phyloP scores from a whole-genome alignment of 2,888 invertebrate genomes.

The Sympetrum striolatum region DNA sequence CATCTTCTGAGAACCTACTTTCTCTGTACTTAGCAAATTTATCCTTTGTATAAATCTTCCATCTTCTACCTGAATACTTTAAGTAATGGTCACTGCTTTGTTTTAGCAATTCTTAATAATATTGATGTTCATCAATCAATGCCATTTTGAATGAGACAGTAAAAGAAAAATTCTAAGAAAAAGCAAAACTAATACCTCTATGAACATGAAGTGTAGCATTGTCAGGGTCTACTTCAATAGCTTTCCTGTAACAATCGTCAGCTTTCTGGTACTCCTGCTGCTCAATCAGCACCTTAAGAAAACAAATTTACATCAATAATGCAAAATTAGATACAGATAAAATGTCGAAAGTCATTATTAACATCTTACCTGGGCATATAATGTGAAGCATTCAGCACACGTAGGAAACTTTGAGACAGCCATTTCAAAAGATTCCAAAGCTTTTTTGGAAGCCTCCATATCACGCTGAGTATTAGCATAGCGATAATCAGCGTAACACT shows the following conservation, averaged over 20 bases:
- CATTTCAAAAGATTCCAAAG: slow-evolving; percentile 76
- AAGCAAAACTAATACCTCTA: slow-evolving; percentile 65
- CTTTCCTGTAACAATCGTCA: slow-evolving; percentile 80
- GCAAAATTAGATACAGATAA: neutral
- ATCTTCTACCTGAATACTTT: no score
- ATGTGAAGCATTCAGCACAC: slow-evolving; percentile 84
- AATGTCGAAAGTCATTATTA: neutral
- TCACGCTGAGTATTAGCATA: slow-evolving; percentile 70
- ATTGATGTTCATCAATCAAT: no score
- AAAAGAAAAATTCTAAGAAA: neutral
- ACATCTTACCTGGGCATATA: slow-evolving; percentile 80
- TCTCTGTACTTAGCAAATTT: no score
- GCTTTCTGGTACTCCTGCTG: slow-evolving; percentile 84
- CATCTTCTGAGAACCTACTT: no score
- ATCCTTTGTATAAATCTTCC: no score
- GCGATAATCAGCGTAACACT: slow-evolving; percentile 87
- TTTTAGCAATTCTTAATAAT: no score
- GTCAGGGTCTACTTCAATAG: slow-evolving; percentile 79
- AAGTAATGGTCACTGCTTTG: no score
- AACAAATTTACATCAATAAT: neutral
- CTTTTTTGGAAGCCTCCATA: slow-evolving; percentile 68
- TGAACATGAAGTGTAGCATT: slow-evolving; percentile 90
- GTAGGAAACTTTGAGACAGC: slow-evolving; percentile 81
- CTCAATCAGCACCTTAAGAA: slow-evolving; percentile 73
- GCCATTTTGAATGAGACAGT: neutral